Evolutionary conservation across 2,888 invertebrate genomes (phyloP).

Genomic region (Pasiphila rectangulata): DNA sequence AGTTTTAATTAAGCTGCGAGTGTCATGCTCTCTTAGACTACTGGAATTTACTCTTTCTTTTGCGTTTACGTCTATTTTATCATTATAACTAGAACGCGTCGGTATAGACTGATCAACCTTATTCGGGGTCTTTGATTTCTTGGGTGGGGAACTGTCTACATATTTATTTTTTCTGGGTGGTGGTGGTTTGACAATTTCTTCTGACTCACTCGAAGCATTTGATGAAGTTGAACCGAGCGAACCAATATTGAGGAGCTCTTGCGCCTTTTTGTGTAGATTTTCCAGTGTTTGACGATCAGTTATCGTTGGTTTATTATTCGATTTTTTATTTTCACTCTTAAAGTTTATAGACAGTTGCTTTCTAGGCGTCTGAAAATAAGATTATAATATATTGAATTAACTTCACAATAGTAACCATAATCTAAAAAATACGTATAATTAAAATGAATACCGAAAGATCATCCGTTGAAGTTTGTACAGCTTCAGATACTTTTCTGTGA

Average conservation of each 20-base stretch:
- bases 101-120: slow-evolving; percentile 7
- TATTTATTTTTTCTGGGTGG: slow-evolving; percentile 25
- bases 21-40: slow-evolving; percentile 6
- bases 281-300: slow-evolving; percentile 54
- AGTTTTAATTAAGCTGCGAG: slow-evolving; percentile 14
- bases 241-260: slow-evolving; percentile 61
- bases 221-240: slow-evolving; percentile 59
- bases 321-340: slow-evolving; percentile 24
- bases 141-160: slow-evolving; percentile 8
- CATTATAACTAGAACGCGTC: slow-evolving; percentile 10
- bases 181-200: slow-evolving; percentile 35
- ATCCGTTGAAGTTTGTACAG: slow-evolving; percentile 30
- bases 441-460: slow-evolving; percentile 25
- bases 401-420: background rate
- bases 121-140: slow-evolving; percentile 10
- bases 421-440: too few relatives aligned
- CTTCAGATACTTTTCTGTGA: slow-evolving; percentile 33
- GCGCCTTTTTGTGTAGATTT: slow-evolving; percentile 67
- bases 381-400: background rate
- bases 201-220: slow-evolving; percentile 47
- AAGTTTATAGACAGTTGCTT: slow-evolving; percentile 20
- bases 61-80: slow-evolving; percentile 16
- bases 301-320: slow-evolving; percentile 36
- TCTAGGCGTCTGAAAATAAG: slow-evolving; percentile 22
- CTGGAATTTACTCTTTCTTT: slow-evolving; percentile 18